phyloP scores from a whole-genome alignment of 1,140 invertebrate species.

The Heliconius nattereri region DNA sequence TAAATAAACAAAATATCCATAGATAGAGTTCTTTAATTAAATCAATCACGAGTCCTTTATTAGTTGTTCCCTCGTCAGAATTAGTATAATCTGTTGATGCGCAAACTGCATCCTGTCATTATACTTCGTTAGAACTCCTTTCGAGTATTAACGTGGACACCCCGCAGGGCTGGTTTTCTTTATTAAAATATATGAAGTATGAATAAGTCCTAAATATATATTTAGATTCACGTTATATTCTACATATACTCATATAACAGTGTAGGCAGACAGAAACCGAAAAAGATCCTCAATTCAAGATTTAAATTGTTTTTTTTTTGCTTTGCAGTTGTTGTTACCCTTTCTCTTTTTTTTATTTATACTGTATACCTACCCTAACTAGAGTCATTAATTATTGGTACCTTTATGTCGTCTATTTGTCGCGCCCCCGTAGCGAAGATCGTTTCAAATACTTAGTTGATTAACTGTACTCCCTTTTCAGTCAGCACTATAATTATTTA shows the following conservation, averaged over 20 bases:
- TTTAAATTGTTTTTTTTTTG: no score
- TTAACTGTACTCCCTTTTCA: neutral
- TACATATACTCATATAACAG: neutral
- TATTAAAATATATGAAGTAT: neutral
- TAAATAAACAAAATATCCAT: conserved; percentile 1
- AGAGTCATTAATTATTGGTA: neutral
- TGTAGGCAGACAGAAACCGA: neutral
- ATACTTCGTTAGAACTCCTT: conserved; percentile 55
- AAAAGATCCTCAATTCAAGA: no score
- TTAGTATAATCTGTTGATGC: conserved; percentile 49
- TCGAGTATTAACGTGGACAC: conserved; percentile 29
- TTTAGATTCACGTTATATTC: neutral
- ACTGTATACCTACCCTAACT: no score
- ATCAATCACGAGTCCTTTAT: conserved; percentile 39
- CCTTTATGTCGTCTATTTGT: neutral
- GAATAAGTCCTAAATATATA: neutral
- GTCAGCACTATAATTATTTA: neutral
- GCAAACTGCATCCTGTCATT: conserved; percentile 53
- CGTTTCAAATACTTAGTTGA: neutral
- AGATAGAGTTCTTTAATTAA: conserved; percentile 39
- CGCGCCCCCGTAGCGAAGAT: neutral
- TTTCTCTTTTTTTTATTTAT: no score
- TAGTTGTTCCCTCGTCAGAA: conserved; percentile 36
- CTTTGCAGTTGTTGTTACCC: no score
- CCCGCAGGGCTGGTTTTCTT: conserved; percentile 1